Conservation (phyloP, 2,888 invertebrate species). For the Scaptomyza parva region DNA sequence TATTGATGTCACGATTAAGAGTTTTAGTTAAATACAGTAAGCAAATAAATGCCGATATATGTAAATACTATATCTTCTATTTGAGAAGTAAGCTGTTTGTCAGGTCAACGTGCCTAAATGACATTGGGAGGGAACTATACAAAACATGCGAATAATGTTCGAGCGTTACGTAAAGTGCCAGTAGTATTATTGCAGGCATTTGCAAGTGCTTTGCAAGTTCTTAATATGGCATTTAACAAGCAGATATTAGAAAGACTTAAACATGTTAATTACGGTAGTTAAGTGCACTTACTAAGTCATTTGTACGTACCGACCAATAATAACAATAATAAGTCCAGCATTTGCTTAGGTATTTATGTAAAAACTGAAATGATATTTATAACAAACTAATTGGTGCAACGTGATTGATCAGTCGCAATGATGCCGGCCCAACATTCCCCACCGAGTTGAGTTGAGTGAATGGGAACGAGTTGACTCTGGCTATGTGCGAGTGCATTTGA, state of each 20-base stretch:
- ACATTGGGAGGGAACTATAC: neutral
- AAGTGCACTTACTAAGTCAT: neutral
- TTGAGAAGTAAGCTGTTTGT: constrained; percentile 5
- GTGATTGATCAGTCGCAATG: constrained; percentile 38
- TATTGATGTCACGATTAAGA: neutral
- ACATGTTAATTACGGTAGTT: constrained; percentile 23
- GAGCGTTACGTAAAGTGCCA: constrained; percentile 22
- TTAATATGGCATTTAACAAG: constrained; percentile 3
- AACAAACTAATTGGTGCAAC: constrained; percentile 2
- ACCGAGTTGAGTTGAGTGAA: constrained; percentile 23
- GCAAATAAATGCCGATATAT: neutral
- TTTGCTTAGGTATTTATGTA: neutral
- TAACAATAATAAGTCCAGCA: neutral
- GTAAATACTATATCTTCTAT: neutral
- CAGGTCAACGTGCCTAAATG: constrained; percentile 30
- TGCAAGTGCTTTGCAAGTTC: constrained; percentile 2
- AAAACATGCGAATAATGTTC: neutral
- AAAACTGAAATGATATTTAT: constrained; percentile 1
- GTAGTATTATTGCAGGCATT: neutral
- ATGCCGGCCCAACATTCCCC: constrained; percentile 25
- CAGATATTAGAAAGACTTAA: constrained; percentile 4
- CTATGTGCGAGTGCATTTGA: constrained; percentile 37
- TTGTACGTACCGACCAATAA: neutral
- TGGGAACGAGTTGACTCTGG: constrained; percentile 36
- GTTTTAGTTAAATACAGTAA: neutral